Conservation (phyloP, 2,888 invertebrate species). For the Drosophila robusta region DNA sequence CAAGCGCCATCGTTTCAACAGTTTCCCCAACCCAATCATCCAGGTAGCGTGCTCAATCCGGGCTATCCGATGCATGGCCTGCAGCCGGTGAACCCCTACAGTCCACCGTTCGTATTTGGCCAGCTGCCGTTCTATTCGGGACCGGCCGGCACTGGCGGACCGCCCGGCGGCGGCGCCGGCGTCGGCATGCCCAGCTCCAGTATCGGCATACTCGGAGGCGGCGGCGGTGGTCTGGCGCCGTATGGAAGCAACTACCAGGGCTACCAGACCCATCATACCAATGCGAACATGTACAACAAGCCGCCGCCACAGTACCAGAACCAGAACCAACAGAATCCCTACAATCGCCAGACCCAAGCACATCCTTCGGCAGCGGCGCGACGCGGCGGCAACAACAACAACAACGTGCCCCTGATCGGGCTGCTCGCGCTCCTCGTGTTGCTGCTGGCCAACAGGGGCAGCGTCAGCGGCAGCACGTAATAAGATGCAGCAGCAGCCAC, state of each 20-base stretch:
- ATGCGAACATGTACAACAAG: conserved; percentile 84
- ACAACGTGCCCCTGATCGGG: conserved; percentile 9
- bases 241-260: conserved; percentile 81
- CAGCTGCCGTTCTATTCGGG: conserved; percentile 82
- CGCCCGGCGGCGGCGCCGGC: conserved; percentile 81
- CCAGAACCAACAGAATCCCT: conserved; percentile 83
- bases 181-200: conserved; percentile 83
- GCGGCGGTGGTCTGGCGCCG: conserved; percentile 81
- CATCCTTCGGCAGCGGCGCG: conserved; percentile 75
- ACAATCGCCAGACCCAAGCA: conserved; percentile 84
- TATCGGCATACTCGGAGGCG: conserved; percentile 74
- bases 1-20: conserved; percentile 84
- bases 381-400: conserved; percentile 6
- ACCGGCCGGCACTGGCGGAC: conserved; percentile 83
- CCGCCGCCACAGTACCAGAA: conserved; percentile 85
- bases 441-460: conserved; percentile 19
- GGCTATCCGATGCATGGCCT: conserved; percentile 82
- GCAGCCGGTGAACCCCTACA: conserved; percentile 84
- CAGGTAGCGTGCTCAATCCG: conserved; percentile 84
- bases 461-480: conserved; percentile 45
- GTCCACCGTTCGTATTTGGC: conserved; percentile 84
- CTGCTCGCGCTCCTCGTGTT: conserved; percentile 14
- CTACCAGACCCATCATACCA: conserved; percentile 74
- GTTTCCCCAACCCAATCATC: conserved; percentile 85
- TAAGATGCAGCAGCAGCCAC: conserved; percentile 33